Evolutionary conservation across 1,140 invertebrate species (phyloP).

Genomic region (Cherax quadricarinatus): DNA sequence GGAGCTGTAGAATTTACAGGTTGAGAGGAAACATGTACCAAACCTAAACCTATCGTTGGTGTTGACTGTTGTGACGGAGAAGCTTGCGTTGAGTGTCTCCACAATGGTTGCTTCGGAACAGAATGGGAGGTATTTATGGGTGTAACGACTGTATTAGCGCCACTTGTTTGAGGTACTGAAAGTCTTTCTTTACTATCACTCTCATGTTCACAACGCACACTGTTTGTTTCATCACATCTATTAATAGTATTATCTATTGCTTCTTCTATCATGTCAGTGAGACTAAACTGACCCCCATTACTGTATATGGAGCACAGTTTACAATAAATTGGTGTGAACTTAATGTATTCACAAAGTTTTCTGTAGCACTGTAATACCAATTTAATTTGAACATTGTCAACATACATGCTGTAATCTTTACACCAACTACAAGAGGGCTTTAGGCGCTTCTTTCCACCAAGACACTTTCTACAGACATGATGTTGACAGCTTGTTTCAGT

Average conservation of each 20-base stretch:
- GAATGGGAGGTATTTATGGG: slow-evolving; percentile 37
- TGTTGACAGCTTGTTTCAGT: slow-evolving; percentile 89
- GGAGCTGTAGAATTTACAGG: slow-evolving; percentile 19
- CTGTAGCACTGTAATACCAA: slow-evolving; percentile 92
- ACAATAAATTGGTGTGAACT: slow-evolving; percentile 84
- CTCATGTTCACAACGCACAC: slow-evolving; percentile 56
- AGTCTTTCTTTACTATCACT: slow-evolving; percentile 56
- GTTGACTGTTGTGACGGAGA: not conserved
- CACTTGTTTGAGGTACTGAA: slow-evolving; percentile 46
- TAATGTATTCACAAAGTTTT: slow-evolving; percentile 89
- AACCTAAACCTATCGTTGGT: slow-evolving; percentile 21
- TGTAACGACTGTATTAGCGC: slow-evolving; percentile 4
- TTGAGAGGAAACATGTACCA: slow-evolving; percentile 45
- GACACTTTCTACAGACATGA: slow-evolving; percentile 88
- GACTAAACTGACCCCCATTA: slow-evolving; percentile 75
- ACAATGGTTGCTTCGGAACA: not conserved
- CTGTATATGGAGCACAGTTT: slow-evolving; percentile 77
- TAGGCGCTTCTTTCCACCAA: slow-evolving; percentile 89
- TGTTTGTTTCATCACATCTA: slow-evolving; percentile 58
- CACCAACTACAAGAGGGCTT: slow-evolving; percentile 91
- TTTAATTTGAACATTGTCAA: slow-evolving; percentile 88
- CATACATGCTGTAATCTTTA: slow-evolving; percentile 88
- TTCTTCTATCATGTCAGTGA: slow-evolving; percentile 76
- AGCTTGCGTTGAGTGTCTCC: slow-evolving; percentile 15
- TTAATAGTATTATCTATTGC: slow-evolving; percentile 76